Evolutionary conservation across 2,888 invertebrate species (phyloP).

Genomic region (Griposia aprilina): DNA sequence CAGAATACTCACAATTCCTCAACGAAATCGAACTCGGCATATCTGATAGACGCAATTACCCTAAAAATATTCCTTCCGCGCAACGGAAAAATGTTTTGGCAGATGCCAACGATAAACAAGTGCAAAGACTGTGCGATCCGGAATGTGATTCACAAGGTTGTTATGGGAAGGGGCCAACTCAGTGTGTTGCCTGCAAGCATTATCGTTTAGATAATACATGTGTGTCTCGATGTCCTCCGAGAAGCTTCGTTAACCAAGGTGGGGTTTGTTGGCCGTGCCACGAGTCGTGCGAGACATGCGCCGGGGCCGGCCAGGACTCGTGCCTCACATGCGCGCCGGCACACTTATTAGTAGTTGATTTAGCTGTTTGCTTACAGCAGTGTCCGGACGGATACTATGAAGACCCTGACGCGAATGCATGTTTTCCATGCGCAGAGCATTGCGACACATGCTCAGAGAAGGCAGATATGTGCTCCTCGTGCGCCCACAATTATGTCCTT

Average conservation of each 20-base stretch:
- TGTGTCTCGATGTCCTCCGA: slow-evolving; percentile 95
- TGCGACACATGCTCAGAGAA: slow-evolving; percentile 96
- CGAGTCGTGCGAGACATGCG: slow-evolving; percentile 97
- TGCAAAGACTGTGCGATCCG: slow-evolving; percentile 94
- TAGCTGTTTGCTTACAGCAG: slow-evolving; percentile 96
- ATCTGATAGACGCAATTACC: slow-evolving; percentile 92
- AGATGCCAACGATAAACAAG: slow-evolving; percentile 91
- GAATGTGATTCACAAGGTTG: slow-evolving; percentile 95
- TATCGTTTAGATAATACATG: slow-evolving; percentile 96
- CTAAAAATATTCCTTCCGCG: slow-evolving; percentile 92
- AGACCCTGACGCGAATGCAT: slow-evolving; percentile 94
- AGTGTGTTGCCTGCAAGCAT: slow-evolving; percentile 95
- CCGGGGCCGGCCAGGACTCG: slow-evolving; percentile 96
- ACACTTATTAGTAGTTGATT: slow-evolving; percentile 95
- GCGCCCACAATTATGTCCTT: slow-evolving; percentile 96
- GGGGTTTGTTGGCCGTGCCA: slow-evolving; percentile 96
- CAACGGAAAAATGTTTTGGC: slow-evolving; percentile 91
- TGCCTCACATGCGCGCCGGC: slow-evolving; percentile 96
- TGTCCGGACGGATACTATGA: slow-evolving; percentile 97
- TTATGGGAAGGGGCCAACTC: slow-evolving; percentile 95
- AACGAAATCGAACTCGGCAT: slow-evolving; percentile 88
- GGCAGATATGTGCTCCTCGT: slow-evolving; percentile 96
- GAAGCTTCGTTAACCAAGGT: slow-evolving; percentile 95
- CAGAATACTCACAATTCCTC: slow-evolving; percentile 90
- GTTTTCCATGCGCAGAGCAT: slow-evolving; percentile 96